A percentile compares a stretch with the other conserved stretches of the same genome.
Evolutionary conservation across 2,888 invertebrate species (phyloP).

Genomic region (Stramonita haemastoma): DNA sequence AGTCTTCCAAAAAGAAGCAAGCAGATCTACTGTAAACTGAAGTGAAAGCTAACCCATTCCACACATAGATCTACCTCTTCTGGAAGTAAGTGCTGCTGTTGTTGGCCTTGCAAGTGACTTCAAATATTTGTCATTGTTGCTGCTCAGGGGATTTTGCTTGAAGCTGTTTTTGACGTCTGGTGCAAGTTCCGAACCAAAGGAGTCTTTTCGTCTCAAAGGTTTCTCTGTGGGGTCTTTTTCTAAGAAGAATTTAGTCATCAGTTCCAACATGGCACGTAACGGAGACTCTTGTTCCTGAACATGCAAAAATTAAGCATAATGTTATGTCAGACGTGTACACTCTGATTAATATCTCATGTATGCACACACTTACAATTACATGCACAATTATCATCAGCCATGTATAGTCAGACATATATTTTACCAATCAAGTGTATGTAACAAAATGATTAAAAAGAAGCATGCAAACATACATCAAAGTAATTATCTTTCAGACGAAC

Average conservation of each 20-base stretch:
- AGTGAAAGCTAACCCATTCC: too few species aligned
- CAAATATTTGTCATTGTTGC: conserved; percentile 24
- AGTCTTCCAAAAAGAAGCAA: too few species aligned
- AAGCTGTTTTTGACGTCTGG: background rate
- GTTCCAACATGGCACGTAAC: conserved; percentile 73
- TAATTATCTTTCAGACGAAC: too few species aligned
- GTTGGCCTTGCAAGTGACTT: conserved; percentile 41
- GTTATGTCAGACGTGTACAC: background rate
- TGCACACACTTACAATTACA: too few species aligned
- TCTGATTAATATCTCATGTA: too few species aligned
- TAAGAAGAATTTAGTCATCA: conserved; percentile 68
- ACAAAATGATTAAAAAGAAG: too few species aligned
- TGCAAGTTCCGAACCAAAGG: background rate
- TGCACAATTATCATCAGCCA: too few species aligned
- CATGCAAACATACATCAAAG: too few species aligned
- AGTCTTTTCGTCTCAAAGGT: background rate
- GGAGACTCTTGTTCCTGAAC: conserved; percentile 66
- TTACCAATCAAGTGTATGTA: too few species aligned
- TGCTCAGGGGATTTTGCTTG: background rate
- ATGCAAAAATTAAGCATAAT: background rate
- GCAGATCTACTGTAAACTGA: too few species aligned
- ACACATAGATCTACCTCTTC: conserved; percentile 40
- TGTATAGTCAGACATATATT: too few species aligned
- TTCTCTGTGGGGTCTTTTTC: conserved; percentile 39
- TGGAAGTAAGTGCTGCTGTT: conserved; percentile 34